Evolutionary conservation across 2,113 vertebrate species (phyloP).

Genomic region (Tursiops truncatus): DNA sequence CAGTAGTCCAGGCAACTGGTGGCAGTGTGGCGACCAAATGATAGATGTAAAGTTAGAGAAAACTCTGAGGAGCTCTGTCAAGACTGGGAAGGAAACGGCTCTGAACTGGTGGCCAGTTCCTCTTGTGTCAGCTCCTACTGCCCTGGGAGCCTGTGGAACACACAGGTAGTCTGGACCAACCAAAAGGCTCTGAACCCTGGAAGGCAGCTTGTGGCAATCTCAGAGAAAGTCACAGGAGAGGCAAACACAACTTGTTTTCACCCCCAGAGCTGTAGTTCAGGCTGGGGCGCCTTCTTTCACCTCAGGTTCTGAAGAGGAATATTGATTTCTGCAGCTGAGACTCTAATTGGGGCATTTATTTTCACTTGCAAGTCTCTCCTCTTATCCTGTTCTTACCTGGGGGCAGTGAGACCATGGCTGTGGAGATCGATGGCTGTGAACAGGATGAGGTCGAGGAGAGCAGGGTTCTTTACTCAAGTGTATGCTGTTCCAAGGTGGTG

Average conservation of each 20-base stretch:
- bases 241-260: not conserved
- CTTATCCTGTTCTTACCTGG: not conserved
- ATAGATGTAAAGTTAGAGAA: not conserved
- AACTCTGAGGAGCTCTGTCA: not conserved
- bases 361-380: not conserved
- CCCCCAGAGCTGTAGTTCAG: not conserved
- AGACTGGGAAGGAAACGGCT: not conserved
- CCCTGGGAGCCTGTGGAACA: not conserved
- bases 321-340: constrained; percentile 30
- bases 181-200: not conserved
- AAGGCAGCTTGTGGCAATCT: not conserved
- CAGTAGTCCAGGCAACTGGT: no score
- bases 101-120: not conserved
- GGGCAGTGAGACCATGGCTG: not conserved
- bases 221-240: not conserved
- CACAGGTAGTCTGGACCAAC: not conserved
- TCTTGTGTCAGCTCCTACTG: not conserved
- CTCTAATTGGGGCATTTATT: not conserved
- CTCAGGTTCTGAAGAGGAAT: not conserved
- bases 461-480: not conserved
- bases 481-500: not conserved
- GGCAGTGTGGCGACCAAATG: not conserved
- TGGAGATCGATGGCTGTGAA: not conserved
- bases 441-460: not conserved
- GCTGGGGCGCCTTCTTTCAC: not conserved